Evolutionary conservation across 2,797 vertebrate species (phyloP), one percentile per base, ranked within the genome.

Genomic region (Acipenser oxyrinchus): DNA sequence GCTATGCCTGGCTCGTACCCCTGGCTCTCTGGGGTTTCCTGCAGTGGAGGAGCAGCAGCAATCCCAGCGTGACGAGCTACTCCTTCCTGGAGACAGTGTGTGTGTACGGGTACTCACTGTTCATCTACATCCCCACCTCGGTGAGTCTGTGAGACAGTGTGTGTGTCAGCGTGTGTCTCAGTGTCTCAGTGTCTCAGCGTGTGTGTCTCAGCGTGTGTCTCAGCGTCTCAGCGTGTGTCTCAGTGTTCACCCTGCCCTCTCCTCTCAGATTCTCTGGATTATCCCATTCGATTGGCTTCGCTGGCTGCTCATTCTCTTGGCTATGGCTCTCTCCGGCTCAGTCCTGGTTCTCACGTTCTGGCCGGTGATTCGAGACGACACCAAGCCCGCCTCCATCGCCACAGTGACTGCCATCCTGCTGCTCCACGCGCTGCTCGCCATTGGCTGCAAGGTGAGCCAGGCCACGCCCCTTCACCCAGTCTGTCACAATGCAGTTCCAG

Each of bases 71-170:
- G 2, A 84, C 83, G 11, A 77, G 84, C 1, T 94, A 93, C 67
- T 89, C 90, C 18, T 90, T 95, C 74, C 77, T 95, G 80, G 93
- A 95, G 85, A 95, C 91, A 0, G 89, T 93, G 73, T 94, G 93
- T 0, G 78, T 92, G 74, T 95, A 96, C 0, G 93, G 93, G 66
- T 95, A 95, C 76, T 95, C 93, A 1, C 89, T 95, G 60, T 93
- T 90, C 62, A 81, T 92, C 71, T 95, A 92, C 63, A 90, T 95
- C 55, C 94, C 93, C 53, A 89, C 90, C 2, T 91, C 93, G 58
- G 94, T 95, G 77, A 94, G 93, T 82, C 9, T 13, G n/a, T 9
- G n/a, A 37, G 23, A 37, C 1, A 1, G 23, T 37, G 2, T 37
- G 7, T 64, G 6, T 12, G 12, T 7, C 3, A 15, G n/a, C n/a